These are phyloP conservation scores for Sinopyrophorus schimmeli DNA, from an alignment of 2,888 invertebrate genomes.

Conservation along the genomic window DNA sequence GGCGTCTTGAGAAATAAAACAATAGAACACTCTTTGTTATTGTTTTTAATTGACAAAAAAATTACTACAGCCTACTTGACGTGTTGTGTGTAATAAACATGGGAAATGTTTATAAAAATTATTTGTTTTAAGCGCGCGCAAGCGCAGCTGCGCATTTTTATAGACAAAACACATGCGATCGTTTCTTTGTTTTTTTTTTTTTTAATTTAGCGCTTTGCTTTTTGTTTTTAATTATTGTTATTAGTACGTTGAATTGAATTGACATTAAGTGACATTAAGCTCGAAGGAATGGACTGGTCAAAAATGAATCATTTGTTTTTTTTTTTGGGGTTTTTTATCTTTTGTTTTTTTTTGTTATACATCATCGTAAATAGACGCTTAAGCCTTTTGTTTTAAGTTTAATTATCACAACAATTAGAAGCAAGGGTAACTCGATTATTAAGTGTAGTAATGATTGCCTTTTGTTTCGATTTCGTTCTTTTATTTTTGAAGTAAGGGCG, in stretches of 20 bases:
- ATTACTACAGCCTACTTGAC: too few relatives aligned
- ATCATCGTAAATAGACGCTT: constrained; percentile 20
- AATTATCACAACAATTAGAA: constrained; percentile 40
- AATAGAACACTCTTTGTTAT: too few relatives aligned
- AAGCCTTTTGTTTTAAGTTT: constrained; percentile 30
- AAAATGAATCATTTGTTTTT: constrained; percentile 13
- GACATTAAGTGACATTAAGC: constrained; percentile 56
- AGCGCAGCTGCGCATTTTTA: too few relatives aligned
- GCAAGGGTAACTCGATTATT: constrained; percentile 21
- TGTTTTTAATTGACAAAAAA: too few relatives aligned
- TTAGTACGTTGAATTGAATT: constrained; percentile 49
- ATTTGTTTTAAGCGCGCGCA: too few relatives aligned
- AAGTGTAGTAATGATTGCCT: constrained; percentile 31
- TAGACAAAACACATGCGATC: constrained; percentile 17
- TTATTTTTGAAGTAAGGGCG: too few relatives aligned
- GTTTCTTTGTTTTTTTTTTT: too few relatives aligned
- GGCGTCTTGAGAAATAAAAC: too few relatives aligned
- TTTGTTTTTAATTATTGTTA: constrained; percentile 21
- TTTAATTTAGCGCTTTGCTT: too few relatives aligned
- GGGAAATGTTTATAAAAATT: too few relatives aligned
- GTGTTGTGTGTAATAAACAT: too few relatives aligned
- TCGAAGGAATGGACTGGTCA: constrained; percentile 45
- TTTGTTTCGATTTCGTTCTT: too few relatives aligned
- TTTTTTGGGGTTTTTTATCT: not conserved
- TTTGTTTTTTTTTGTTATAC: not conserved